Evolutionary conservation across 2,888 invertebrate genomes (phyloP).

Genomic region (Crossocerus cetratus): DNA sequence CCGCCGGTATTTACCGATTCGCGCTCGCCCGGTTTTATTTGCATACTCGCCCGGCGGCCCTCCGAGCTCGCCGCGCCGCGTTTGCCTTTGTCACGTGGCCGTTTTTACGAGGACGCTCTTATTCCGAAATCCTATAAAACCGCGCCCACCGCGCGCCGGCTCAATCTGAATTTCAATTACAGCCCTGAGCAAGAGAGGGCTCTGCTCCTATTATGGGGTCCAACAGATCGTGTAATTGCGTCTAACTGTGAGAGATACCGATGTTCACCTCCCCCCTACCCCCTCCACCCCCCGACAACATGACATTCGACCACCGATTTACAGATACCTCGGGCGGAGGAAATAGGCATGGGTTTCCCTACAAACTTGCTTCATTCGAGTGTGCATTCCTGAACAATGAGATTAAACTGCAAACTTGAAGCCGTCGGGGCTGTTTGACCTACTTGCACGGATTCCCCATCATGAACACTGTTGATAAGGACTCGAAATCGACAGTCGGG

Average conservation of each 20-base stretch:
- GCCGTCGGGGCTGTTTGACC: no score
- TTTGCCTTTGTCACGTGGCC: slow-evolving; percentile 53
- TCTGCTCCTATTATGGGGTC: slow-evolving; percentile 61
- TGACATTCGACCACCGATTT: neutral
- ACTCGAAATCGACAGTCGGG: no score
- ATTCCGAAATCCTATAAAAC: slow-evolving; percentile 55
- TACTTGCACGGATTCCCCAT: no score
- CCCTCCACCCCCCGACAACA: neutral
- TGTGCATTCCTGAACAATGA: neutral
- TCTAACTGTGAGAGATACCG: slow-evolving; percentile 58
- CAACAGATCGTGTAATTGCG: slow-evolving; percentile 66
- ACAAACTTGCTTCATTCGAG: neutral
- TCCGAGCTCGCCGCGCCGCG: slow-evolving; percentile 11
- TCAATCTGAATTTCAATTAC: slow-evolving; percentile 69
- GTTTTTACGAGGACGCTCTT: slow-evolving; percentile 46
- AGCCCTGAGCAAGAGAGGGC: slow-evolving; percentile 45
- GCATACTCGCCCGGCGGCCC: slow-evolving; percentile 38
- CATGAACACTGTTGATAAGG: no score
- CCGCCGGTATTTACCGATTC: slow-evolving; percentile 49
- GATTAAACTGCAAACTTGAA: no score
- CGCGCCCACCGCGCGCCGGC: slow-evolving; percentile 51
- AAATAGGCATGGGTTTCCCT: no score
- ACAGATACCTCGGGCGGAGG: no score
- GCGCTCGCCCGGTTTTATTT: slow-evolving; percentile 54
- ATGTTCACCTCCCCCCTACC: slow-evolving; percentile 3